Conservation (phyloP, 2,888 invertebrate genomes). For the Thumatha senex region DNA sequence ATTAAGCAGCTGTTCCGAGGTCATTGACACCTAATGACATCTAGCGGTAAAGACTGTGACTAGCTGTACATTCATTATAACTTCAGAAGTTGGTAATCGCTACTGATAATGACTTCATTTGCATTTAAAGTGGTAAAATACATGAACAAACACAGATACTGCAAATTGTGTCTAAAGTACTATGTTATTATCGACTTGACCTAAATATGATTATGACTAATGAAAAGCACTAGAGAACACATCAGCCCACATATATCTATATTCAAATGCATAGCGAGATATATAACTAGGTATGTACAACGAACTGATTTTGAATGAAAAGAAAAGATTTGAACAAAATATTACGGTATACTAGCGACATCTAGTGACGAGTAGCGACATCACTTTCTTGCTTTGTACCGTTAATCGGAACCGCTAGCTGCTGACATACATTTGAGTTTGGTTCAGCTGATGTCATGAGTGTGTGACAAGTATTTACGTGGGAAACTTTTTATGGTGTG, state of each 20-base stretch:
- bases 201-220: constrained; percentile 41
- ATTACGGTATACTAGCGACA: constrained; percentile 54
- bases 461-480: constrained; percentile 41
- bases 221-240: constrained; percentile 30
- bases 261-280: constrained; percentile 7
- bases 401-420: constrained; percentile 66
- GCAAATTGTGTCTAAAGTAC: constrained; percentile 19
- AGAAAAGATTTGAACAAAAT: not conserved
- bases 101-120: constrained; percentile 8
- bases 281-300: not conserved
- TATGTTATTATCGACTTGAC: constrained; percentile 42
- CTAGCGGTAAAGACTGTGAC: constrained; percentile 39
- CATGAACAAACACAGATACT: constrained; percentile 14
- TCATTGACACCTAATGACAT: constrained; percentile 44
- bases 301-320: not conserved
- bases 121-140: not conserved
- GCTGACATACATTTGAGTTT: constrained; percentile 76
- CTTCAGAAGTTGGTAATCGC: not conserved
- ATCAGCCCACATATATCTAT: constrained; percentile 28
- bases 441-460: constrained; percentile 66
- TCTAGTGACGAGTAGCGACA: constrained; percentile 63
- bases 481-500: constrained; percentile 49
- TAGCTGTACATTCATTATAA: constrained; percentile 25
- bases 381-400: constrained; percentile 54
- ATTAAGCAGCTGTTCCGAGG: constrained; percentile 28